Conservation (phyloP, 2,113 vertebrate genomes). For the Tachycineta bicolor region DNA sequence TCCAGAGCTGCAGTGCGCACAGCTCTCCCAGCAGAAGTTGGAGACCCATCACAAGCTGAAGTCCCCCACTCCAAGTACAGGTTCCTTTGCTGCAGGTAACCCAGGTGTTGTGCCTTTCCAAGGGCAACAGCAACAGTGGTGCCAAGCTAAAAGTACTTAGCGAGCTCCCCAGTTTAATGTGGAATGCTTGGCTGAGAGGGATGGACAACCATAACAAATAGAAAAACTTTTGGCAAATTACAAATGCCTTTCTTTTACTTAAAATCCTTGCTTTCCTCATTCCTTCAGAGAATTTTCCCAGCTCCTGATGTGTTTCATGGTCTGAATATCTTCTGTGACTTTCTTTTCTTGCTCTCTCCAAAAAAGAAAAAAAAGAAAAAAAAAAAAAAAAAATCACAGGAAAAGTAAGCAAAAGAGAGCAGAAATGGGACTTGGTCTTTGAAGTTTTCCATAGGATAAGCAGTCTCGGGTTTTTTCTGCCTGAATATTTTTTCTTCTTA, state of each 20-base stretch:
- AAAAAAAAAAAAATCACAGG: neutral
- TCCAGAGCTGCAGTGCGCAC: neutral
- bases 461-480: neutral
- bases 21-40: neutral
- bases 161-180: neutral
- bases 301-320: slow-evolving; percentile 21
- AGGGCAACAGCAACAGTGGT: neutral
- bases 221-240: slow-evolving; percentile 62
- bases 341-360: neutral
- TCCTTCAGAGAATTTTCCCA: neutral
- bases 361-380: neutral
- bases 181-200: slow-evolving; percentile 24
- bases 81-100: neutral
- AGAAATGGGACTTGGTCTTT: slow-evolving; percentile 41
- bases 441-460: slow-evolving; percentile 68
- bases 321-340: slow-evolving; percentile 52
- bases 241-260: slow-evolving; percentile 24
- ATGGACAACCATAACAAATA: slow-evolving; percentile 20
- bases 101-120: neutral
- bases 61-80: neutral
- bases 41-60: neutral
- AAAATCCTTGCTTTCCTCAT: slow-evolving; percentile 12
- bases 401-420: slow-evolving; percentile 59
- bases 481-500: neutral
- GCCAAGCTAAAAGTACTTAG: neutral